These are phyloP conservation scores for Scophthalmus maximus DNA, from an alignment of 2,113 vertebrate genomes.

Conservation along the genomic window DNA sequence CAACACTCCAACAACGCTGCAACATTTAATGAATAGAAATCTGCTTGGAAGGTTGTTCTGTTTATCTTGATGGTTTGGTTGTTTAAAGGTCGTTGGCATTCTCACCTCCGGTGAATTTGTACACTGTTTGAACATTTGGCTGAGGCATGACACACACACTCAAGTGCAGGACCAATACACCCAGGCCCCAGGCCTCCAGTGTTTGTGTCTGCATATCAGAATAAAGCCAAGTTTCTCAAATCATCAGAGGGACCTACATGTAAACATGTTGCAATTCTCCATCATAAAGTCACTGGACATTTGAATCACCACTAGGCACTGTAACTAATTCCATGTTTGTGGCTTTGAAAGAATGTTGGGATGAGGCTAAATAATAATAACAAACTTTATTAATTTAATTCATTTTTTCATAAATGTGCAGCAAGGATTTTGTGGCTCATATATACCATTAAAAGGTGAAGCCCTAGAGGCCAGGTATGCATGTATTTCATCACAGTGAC, in stretches of 20 bases:
- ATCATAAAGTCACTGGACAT: slow-evolving; percentile 5
- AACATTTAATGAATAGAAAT: neutral
- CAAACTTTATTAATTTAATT: neutral
- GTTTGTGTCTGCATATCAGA: neutral
- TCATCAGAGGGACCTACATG: too few species aligned
- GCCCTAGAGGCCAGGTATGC: neutral
- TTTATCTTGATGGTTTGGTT: neutral
- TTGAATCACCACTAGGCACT: slow-evolving; percentile 1
- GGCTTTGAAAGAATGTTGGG: neutral
- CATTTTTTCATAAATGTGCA: neutral
- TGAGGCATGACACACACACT: neutral
- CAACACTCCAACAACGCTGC: too few species aligned
- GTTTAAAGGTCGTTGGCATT: neutral
- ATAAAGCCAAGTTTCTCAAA: slow-evolving; percentile 4
- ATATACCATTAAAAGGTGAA: neutral
- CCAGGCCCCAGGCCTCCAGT: neutral
- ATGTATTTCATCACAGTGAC: slow-evolving; percentile 5
- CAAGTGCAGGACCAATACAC: neutral
- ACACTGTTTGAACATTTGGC: neutral
- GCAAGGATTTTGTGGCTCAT: slow-evolving; percentile 6
- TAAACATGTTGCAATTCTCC: too few species aligned
- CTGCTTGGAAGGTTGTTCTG: neutral
- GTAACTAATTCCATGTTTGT: neutral
- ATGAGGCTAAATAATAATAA: neutral
- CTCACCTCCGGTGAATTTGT: neutral